Base-by-base conservation (phyloP, 2,888 invertebrate genomes). In the Margaritifera margaritifera region DNA sequence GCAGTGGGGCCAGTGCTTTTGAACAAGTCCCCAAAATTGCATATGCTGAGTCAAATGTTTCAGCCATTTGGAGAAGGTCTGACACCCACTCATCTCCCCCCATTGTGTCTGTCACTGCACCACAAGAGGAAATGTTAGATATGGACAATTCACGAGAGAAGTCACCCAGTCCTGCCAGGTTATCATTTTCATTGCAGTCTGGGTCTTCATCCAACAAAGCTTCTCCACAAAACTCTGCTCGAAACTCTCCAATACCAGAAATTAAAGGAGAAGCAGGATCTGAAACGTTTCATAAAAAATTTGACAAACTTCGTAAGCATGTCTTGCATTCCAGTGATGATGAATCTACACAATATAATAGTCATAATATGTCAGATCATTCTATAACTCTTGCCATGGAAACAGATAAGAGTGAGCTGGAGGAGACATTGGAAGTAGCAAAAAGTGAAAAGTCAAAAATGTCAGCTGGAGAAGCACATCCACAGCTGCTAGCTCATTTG, bases 401-500 rank as follows among this genome's bases (percentile, higher is more conserved):
- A 27, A 55, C 53, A 18, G 56, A 64, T 20, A 55, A 68, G 31
- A 51, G 15, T 11, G 15, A 52, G 50, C 22, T 63, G 22, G 63
- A 63, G 53, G 50, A 64, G 19, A 65, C 64, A 24, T 31, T 4
- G 8, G 24, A 27, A 27, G 20, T 8, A 59, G 24, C 20, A n/a
- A 57, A 64, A 24, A 18, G 31, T 24, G 72, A 66, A n/a, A 77
- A 75, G 62, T 62, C 71, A 42, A 78, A 78, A 57, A 76, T 77
- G 25, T 82, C 85, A 4, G 84, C 84, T 6, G 79, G 78, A 24
- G 85, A 86, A 63, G 80, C 84, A 11, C 86, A 86, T 69, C 86
- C 86, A 1, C 84, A 86, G 64, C 77, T 86, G n/a, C 75, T 86
- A 64, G 86, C 86, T 66, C 85, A 86, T 60, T 77, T 86, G n/a